Base-by-base conservation (phyloP, 2,113 vertebrate genomes). In the Solenodon paradoxus region DNA sequence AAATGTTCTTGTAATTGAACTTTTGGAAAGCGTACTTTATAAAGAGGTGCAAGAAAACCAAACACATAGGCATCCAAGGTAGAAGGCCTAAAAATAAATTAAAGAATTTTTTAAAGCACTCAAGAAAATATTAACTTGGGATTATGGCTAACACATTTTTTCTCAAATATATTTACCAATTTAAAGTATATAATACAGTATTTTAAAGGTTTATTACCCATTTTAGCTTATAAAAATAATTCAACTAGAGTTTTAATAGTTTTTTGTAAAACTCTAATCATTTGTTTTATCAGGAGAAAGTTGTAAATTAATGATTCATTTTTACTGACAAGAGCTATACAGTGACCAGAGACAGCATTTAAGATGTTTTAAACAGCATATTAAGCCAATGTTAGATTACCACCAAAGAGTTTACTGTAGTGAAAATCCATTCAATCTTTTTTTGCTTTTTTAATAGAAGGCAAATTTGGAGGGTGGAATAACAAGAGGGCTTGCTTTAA, bases 41-140 rank as follows among this genome's bases (percentile, higher is more conserved):
- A 98, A 66, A 99, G 98, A 0, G 99, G 99, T 55, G 99, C 99
- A 84, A 99, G 96, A 88, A 99, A 99, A 83, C 99, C 99, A 98
- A 99, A 99, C 51, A 99, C 99, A 86, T 99, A 99, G 95, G 99
- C 99, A 98, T 99, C 99, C 98, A 99, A 98, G 93, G 99, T 99
- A 91, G 99, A 99, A 84, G 99, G 99, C 97, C 99, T 99, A 93
- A 32, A 96, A 92, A 63, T 42, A 93, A 84, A 45, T 47, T 35
- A 57, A 90, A 17, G 32, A 74, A 40, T 66, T 59, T 90, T 90
- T 3, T 68, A 71, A 69, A 74, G 26, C 42, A 79, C 17, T 12
- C 35, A 53, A 49, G 72, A 90, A 94, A 92, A 92, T 75, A 89
- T 49, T 77, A 72, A 92, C 5, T 92, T 84, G 16, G 12, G 38